Evolutionary conservation across 2,797 vertebrate species (phyloP), one percentile per base, ranked within the genome.

Genomic region (Onychomys torridus): DNA sequence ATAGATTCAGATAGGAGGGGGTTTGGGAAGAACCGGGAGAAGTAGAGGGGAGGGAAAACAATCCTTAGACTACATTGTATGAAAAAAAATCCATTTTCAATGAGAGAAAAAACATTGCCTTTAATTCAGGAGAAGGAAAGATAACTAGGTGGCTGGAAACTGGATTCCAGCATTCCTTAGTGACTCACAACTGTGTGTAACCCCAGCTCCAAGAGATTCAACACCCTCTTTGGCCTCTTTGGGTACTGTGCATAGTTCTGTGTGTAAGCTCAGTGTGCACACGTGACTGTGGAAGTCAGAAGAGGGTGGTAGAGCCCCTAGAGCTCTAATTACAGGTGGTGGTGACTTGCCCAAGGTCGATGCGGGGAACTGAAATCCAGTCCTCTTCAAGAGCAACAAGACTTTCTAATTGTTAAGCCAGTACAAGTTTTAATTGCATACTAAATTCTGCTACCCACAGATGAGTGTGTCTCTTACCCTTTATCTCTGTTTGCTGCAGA

Each of bases 121-220:
- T 85, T n/a, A 67, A n/a, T 85, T 67, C 49, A 11, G 19, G 10
- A 6, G 46, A 49, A 49, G 11, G 0, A 67, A 7, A 67, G 11
- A n/a, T 49, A 3, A 6, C 2, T 67, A 1, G 0, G 40, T 13
- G 0, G 0, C 10, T 61, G 25, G 32, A 85, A 63, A 25, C 13
- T 67, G 6, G 32, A 49, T 85, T 85, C 19, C 3, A n/a, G 3
- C 12, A 12, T 67, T 85, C 6, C 63, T 67, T 67, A 3, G 61
- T 67, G 43, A 85, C 17, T 67, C 3, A 34, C 61, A 49, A 84
- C 29, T 49, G 61, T 29, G 63, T 34, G 82, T 34, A 67, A 67
- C 21, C 16, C 40, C 29, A 84, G 5, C 65, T 65, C 82, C 5
- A 65, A 34, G 29, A 46, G 40, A 84, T 34, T 65, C 32, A 67